A percentile compares a stretch with the other conserved stretches of the same genome.
These are phyloP conservation scores for Heterocephalus glaber DNA, from an alignment of 2,113 vertebrate species.

Conservation along the genomic window DNA sequence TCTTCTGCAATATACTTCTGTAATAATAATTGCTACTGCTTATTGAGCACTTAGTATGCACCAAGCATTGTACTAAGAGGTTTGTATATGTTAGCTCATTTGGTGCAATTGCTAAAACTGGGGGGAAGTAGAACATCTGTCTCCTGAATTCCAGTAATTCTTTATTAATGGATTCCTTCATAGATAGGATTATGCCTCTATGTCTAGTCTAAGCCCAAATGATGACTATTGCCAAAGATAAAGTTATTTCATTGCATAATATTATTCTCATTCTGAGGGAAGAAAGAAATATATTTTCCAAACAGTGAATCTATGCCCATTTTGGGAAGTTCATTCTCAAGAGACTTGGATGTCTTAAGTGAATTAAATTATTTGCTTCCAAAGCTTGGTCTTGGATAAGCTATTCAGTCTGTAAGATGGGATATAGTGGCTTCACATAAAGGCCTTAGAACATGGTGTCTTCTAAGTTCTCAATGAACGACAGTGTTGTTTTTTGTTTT, in stretches of 20 bases:
- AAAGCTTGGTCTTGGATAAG: neutral
- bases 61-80: neutral
- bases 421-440: neutral
- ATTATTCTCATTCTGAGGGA: neutral
- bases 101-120: conserved; percentile 41
- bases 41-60: conserved; percentile 6
- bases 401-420: neutral
- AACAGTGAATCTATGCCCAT: neutral
- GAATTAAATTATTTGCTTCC: conserved; percentile 49
- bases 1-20: neutral
- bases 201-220: neutral
- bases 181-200: neutral
- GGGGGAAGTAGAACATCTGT: neutral
- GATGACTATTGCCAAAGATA: neutral
- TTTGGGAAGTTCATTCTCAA: neutral
- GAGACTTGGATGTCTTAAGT: neutral
- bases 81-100: neutral
- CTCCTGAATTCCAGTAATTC: conserved; percentile 3
- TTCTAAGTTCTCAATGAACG: too few relatives aligned
- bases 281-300: neutral
- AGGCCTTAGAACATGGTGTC: neutral
- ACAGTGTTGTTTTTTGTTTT: too few relatives aligned
- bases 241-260: neutral
- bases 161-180: conserved; percentile 47
- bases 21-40: neutral